Percentiles rank a stretch among this genome's conserved stretches.
phyloP scores from a whole-genome alignment of 2,797 vertebrate genomes.

The Loriculus beryllinus region DNA sequence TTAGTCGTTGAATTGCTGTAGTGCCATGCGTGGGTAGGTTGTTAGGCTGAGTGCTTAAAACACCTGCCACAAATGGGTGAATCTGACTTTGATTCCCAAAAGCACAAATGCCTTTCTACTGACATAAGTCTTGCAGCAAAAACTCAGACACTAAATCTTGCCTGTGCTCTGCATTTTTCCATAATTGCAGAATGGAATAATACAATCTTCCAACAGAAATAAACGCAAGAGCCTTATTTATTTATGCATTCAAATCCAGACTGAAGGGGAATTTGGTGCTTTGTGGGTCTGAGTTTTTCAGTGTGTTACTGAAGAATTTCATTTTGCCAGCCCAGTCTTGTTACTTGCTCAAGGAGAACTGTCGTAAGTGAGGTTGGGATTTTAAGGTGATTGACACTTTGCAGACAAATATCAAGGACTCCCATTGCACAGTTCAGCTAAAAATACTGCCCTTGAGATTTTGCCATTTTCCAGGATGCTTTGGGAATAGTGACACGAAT shows the following conservation, averaged over 20 bases:
- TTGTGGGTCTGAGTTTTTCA: slow-evolving; percentile 3
- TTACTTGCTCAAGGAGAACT: slow-evolving; percentile 27
- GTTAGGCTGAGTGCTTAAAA: slow-evolving; percentile 47
- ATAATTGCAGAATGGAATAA: slow-evolving; percentile 22
- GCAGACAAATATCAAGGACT: slow-evolving; percentile 6
- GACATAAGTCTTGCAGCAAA: slow-evolving; percentile 33
- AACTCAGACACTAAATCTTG: slow-evolving; percentile 3
- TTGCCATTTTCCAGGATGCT: neutral
- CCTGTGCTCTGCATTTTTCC: slow-evolving; percentile 11
- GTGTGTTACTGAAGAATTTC: slow-evolving; percentile 15
- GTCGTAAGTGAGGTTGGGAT: neutral
- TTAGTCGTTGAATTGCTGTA: slow-evolving; percentile 61
- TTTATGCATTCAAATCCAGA: slow-evolving; percentile 33
- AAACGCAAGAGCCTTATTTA: slow-evolving; percentile 15
- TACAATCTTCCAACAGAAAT: slow-evolving; percentile 3
- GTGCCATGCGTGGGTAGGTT: slow-evolving; percentile 41
- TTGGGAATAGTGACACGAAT: neutral
- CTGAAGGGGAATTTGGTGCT: slow-evolving; percentile 1
- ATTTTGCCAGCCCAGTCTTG: slow-evolving; percentile 16
- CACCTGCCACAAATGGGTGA: slow-evolving; percentile 63
- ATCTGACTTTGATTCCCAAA: slow-evolving; percentile 37
- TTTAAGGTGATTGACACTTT: slow-evolving; percentile 21
- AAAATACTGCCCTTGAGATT: neutral
- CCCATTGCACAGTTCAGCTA: neutral
- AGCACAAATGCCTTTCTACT: slow-evolving; percentile 50